Base-by-base conservation (phyloP, 2,888 invertebrate species). In the Microctonus aethiopoides region DNA sequence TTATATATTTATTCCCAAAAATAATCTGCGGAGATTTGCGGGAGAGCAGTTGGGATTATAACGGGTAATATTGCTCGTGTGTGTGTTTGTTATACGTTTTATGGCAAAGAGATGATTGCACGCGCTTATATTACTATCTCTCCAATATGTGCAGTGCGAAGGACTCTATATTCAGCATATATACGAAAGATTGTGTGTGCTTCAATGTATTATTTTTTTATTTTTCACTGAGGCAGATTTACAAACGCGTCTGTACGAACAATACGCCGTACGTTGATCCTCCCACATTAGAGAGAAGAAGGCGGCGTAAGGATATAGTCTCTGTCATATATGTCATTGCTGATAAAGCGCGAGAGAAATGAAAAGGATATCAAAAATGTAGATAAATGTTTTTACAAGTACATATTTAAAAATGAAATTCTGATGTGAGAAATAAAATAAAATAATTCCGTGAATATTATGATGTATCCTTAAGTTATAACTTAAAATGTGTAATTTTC, bases 181-280 rank as follows among this genome's bases (percentile, higher is more conserved):
- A 16, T 16, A 24, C 2, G 46, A 41, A 61, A n/a, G 13, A 13
- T 26, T 46, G 46, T 26, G 29, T 59, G 22, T 34, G 0, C 16
- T 10, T 13, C 1, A 0, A 20, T 41, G 11, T 61, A 20, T 16
- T 34, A 32, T 39, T 54, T 54, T 54, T 56, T 57, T 29, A 29
- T 20, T 22, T 24, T 24, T 0, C 6, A 22, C 56, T 24, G 32
- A 39, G 61, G 52, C 29, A 46, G 67, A 72, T 72, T 70, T 70
- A 68, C 52, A 56, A 74, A 72, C 66, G 59, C 65, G 65, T 29
- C 51, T 22, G 56, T 11, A 26, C 59, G 57, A 67, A 74, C 73
- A 74, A 75, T 74, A 67, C 71, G 46, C 71, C 69, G 69, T 72
- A n/a, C n/a, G n/a, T n/a, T 67, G 72, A 72, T 73, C 70, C 73